phyloP scores from a whole-genome alignment of 2,888 invertebrate species.

The Drosophila setosimentum region DNA sequence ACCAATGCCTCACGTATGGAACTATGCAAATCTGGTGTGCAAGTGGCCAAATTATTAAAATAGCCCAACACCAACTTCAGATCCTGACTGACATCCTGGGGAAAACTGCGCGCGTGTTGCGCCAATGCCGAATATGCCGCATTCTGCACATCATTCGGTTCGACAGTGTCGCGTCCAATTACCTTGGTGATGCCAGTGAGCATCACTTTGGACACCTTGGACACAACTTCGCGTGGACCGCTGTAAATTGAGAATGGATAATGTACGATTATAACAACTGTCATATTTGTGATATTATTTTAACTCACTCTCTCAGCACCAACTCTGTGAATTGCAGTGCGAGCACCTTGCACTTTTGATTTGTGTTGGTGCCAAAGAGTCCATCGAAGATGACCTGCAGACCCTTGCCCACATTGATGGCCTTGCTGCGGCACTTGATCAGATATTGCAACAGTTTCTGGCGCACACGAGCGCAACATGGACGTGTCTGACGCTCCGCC shows the following conservation, averaged over 20 bases:
- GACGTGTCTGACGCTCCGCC: constrained; percentile 90
- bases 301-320: constrained; percentile 91
- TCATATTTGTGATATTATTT: background rate
- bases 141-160: constrained; percentile 86
- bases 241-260: constrained; percentile 47
- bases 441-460: constrained; percentile 94
- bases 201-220: constrained; percentile 84
- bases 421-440: constrained; percentile 89
- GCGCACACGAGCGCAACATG: constrained; percentile 93
- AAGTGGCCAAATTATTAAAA: constrained; percentile 83
- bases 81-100: constrained; percentile 89
- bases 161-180: constrained; percentile 82
- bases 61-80: constrained; percentile 85
- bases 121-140: constrained; percentile 85
- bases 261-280: background rate
- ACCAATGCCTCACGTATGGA: constrained; percentile 89
- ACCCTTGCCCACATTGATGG: constrained; percentile 91
- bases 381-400: constrained; percentile 96
- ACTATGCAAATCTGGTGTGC: constrained; percentile 86
- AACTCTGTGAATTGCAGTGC: constrained; percentile 93
- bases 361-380: constrained; percentile 93
- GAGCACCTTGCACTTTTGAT: constrained; percentile 92
- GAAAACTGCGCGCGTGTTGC: constrained; percentile 86
- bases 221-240: constrained; percentile 82
- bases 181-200: constrained; percentile 84